Base-by-base conservation (phyloP, 1,140 invertebrate species). In the Drosophila orena region DNA sequence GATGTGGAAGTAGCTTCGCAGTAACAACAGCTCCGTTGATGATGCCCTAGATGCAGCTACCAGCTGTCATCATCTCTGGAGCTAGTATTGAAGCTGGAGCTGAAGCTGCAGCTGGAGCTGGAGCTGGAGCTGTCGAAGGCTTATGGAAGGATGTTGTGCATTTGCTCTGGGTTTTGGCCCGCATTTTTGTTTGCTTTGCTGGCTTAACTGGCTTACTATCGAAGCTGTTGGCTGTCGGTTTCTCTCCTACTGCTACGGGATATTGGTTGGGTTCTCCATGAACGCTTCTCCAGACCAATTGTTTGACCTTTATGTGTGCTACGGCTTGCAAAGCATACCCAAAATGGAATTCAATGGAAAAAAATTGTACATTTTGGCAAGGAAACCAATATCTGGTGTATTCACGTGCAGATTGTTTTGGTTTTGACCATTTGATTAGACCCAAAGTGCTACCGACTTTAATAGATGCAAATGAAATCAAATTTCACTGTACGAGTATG, bases 141-240 rank as follows among this genome's bases (percentile, higher is more conserved):
- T 88, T 89, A 84, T 76, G 30, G 30, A 75, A 68, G 84, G 84
- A 83, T 89, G 77, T 72, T 83, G 84, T 89, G 84, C 84, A 89
- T 83, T 86, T 88, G 83, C 76, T 79, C 61, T 55, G 75, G 76
- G 75, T 81, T 79, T 75, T 55, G 69, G 56, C 62, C 56, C 42
- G 83, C 83, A 89, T 86, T 86, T 86, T 86, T 86, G 84, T 88
- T 88, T 88, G 83, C 59, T 80, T 65, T 65, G 75, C 57, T 52
- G 59, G 66, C 78, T 68, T 58, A 88, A 88, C 83, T 86, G 77
- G 83, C 84, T 89, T 89, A 89, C 72, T 77, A 69, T 61, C 55
- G 49, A 42, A 54, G 73, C 70, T 81, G 50, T 64, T 72, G 74
- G 47, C 74, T 71, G 60, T 60, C 83, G 59, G 70, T 46, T 37